Evolutionary conservation across 2,113 vertebrate species (phyloP).

Genomic region (Alexandromys fortis): DNA sequence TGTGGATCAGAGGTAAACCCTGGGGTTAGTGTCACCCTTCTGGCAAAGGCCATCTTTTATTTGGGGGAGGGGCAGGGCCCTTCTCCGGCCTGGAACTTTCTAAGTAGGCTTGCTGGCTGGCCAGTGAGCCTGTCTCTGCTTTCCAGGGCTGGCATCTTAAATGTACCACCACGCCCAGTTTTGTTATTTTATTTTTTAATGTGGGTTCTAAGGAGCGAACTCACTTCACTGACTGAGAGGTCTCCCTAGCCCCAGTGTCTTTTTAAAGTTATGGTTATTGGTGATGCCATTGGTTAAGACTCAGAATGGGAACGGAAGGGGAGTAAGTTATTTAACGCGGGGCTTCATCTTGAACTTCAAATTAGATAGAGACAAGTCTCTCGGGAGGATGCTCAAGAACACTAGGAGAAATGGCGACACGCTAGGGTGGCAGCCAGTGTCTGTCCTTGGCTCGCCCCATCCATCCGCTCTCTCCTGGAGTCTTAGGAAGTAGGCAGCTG

Average conservation of each 20-base stretch:
- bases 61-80: background rate
- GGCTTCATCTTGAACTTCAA: background rate
- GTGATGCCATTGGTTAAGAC: background rate
- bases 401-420: too few relatives aligned
- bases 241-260: too few relatives aligned
- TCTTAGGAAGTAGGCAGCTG: background rate
- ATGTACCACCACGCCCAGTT: background rate
- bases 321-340: background rate
- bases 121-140: background rate
- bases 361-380: background rate
- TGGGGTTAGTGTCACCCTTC: background rate
- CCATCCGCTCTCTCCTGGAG: too few relatives aligned
- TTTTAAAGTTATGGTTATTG: background rate
- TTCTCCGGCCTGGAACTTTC: background rate
- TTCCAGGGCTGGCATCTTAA: background rate
- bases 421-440: background rate
- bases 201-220: too few relatives aligned
- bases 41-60: background rate
- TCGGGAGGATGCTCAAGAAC: background rate
- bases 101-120: too few relatives aligned
- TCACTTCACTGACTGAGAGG: background rate
- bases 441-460: background rate
- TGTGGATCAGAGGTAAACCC: background rate
- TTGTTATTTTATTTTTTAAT: background rate
- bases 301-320: background rate